These are phyloP conservation scores for Erethizon dorsatum DNA, from an alignment of 2,797 vertebrate genomes.

Conservation along the genomic window DNA sequence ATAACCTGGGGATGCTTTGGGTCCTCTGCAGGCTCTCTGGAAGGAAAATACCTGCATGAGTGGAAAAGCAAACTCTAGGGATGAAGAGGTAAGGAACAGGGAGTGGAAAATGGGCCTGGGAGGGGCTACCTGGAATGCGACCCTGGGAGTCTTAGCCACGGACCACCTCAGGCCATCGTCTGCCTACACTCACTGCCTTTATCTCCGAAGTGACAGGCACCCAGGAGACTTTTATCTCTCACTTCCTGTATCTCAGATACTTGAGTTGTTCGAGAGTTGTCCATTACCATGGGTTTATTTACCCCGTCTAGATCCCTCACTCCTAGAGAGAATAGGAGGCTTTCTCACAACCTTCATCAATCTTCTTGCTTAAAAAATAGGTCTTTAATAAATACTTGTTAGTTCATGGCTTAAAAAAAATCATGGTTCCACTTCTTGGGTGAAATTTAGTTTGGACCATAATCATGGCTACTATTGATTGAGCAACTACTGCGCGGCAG, in stretches of 20 bases:
- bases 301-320: not conserved
- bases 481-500: not conserved
- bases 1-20: conserved; percentile 63
- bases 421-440: not conserved
- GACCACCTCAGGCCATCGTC: not conserved
- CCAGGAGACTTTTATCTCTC: not conserved
- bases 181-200: not conserved
- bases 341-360: not conserved
- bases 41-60: conserved; percentile 38
- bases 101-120: not conserved
- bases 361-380: conserved; percentile 55
- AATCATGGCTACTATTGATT: not conserved
- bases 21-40: not conserved
- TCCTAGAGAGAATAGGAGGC: not conserved
- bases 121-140: not conserved
- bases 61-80: not conserved
- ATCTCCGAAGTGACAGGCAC: conserved; percentile 52
- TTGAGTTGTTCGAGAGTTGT: not conserved
- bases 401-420: not conserved
- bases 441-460: not conserved
- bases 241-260: not conserved
- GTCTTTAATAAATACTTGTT: not conserved
- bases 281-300: not conserved
- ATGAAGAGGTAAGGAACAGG: not conserved
- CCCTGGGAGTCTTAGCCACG: not conserved